Evolutionary conservation across 2,113 vertebrate genomes (phyloP).

Genomic region (Salvelinus alpinus): DNA sequence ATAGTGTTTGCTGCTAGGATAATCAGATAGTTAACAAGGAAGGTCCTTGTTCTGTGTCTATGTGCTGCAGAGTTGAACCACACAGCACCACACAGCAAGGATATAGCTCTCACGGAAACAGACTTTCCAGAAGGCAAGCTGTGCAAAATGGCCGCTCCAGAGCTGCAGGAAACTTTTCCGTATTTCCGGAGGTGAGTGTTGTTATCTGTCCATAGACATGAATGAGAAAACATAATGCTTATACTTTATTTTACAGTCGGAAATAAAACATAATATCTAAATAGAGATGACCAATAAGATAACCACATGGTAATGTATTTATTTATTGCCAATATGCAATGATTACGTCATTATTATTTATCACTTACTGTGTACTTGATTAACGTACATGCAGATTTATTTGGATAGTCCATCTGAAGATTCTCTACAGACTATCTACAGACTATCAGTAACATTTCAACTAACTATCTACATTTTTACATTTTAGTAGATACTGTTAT

Average conservation of each 20-base stretch:
- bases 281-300: no score
- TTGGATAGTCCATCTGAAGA: no score
- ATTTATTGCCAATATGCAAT: no score
- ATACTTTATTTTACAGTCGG: not conserved
- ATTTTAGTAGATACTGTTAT: no score
- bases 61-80: slow-evolving; percentile 67
- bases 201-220: not conserved
- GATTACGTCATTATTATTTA: no score
- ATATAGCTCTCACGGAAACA: slow-evolving; percentile 68
- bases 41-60: slow-evolving; percentile 16
- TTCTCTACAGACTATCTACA: no score
- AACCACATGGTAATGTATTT: no score
- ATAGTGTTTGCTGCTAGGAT: slow-evolving; percentile 12
- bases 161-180: slow-evolving; percentile 71
- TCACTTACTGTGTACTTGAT: no score
- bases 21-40: not conserved
- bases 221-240: not conserved
- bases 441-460: no score
- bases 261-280: no score
- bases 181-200: slow-evolving; percentile 68
- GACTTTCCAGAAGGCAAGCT: slow-evolving; percentile 73
- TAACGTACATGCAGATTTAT: no score
- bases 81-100: slow-evolving; percentile 41
- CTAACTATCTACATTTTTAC: no score
- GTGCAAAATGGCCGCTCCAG: slow-evolving; percentile 74